phyloP scores from a whole-genome alignment of 2,888 invertebrate genomes.

The Elmis aenea region DNA sequence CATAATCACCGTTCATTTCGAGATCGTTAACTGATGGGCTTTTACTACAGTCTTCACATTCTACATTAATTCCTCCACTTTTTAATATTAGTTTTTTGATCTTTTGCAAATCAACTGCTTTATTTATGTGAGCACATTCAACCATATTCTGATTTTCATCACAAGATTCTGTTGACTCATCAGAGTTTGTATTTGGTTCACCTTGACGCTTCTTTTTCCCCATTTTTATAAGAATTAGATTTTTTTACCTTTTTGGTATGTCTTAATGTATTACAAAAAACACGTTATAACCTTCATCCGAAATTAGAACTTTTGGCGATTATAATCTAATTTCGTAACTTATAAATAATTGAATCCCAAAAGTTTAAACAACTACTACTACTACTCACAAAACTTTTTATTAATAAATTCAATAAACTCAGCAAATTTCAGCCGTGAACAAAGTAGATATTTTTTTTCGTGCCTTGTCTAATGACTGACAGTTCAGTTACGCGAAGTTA shows the following conservation, averaged over 20 bases:
- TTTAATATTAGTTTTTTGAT: constrained; percentile 52
- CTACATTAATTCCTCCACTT: constrained; percentile 49
- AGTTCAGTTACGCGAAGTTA: too few relatives aligned
- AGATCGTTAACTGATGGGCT: constrained; percentile 12
- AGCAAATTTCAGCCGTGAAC: too few relatives aligned
- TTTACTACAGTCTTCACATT: constrained; percentile 46
- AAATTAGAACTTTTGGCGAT: too few relatives aligned
- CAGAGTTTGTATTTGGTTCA: constrained; percentile 60
- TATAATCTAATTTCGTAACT: too few relatives aligned
- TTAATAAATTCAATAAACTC: too few relatives aligned
- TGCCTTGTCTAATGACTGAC: too few relatives aligned
- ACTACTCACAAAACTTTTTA: too few relatives aligned
- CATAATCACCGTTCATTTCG: constrained; percentile 38
- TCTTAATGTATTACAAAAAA: not conserved
- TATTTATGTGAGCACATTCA: constrained; percentile 65
- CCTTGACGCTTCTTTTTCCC: constrained; percentile 70
- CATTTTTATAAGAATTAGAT: constrained; percentile 51
- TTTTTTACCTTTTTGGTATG: too few relatives aligned
- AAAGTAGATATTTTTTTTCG: too few relatives aligned
- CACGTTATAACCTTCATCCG: not conserved
- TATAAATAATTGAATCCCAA: too few relatives aligned
- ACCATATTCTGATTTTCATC: constrained; percentile 59
- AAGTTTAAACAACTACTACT: too few relatives aligned
- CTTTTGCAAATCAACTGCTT: constrained; percentile 61
- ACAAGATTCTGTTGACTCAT: constrained; percentile 65